These are phyloP conservation scores for Exaiptasia diaphana DNA, from an alignment of 64 coral and sea anemone genomes.

Conservation along the genomic window DNA sequence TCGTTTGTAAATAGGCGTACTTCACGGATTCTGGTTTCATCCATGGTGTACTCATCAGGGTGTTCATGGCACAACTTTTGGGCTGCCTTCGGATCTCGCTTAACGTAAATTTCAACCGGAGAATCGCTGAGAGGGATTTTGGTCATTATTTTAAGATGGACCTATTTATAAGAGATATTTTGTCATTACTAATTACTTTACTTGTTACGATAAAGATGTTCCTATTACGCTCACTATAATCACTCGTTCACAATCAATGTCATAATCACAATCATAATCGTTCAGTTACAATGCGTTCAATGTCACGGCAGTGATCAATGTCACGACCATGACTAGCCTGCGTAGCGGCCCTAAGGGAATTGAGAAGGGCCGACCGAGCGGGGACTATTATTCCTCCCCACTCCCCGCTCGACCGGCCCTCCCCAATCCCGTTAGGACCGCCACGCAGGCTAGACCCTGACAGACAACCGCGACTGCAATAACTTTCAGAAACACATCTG, in stretches of 20 bases:
- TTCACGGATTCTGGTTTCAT: neutral
- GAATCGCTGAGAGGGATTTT: neutral
- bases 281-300: neutral
- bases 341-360: too few species aligned
- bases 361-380: too few species aligned
- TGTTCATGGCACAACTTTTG: slow-evolving; percentile 7
- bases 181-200: neutral
- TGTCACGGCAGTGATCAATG: neutral
- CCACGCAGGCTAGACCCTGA: too few species aligned
- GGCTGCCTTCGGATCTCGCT: slow-evolving; percentile 34
- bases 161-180: neutral
- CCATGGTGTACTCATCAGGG: slow-evolving; percentile 12
- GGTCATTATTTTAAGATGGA: slow-evolving; percentile 29
- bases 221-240: neutral
- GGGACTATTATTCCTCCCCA: too few species aligned
- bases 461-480: too few species aligned
- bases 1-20: too few species aligned
- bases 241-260: neutral
- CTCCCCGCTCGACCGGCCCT: too few species aligned
- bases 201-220: neutral
- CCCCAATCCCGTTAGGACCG: too few species aligned
- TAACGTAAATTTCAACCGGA: neutral
- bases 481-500: too few species aligned
- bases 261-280: neutral
- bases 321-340: neutral